Percentiles rank a stretch among this genome's conserved stretches.
These are phyloP conservation scores for Drosophila pseudotakahashii DNA, from an alignment of 2,888 invertebrate species.

Conservation along the genomic window DNA sequence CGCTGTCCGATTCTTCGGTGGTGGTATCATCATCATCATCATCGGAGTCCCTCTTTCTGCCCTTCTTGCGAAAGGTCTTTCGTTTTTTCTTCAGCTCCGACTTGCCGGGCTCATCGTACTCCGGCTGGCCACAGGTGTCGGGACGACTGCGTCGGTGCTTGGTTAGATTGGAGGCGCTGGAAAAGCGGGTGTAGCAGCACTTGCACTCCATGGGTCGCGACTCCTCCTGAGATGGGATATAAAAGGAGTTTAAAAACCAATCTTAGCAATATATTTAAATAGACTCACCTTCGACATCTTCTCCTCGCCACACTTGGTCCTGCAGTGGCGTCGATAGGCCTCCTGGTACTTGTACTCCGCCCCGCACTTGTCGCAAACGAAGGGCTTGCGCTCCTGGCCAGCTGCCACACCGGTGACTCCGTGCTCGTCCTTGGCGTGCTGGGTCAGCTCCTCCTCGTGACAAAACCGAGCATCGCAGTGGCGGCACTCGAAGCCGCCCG, in stretches of 20 bases:
- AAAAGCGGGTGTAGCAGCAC: slow-evolving; percentile 85
- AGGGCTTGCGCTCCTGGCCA: slow-evolving; percentile 81
- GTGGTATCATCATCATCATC: slow-evolving; percentile 43
- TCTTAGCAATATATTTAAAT: slow-evolving; percentile 50
- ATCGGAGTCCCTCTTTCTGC: slow-evolving; percentile 50
- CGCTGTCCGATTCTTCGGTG: slow-evolving; percentile 48
- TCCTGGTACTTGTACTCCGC: slow-evolving; percentile 84
- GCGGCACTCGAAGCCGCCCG: slow-evolving; percentile 83
- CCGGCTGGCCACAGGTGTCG: slow-evolving; percentile 83
- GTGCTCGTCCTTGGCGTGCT: slow-evolving; percentile 77
- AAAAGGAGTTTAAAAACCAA: neutral
- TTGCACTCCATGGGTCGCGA: slow-evolving; percentile 83
- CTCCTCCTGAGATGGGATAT: slow-evolving; percentile 19
- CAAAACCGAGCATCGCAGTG: slow-evolving; percentile 81
- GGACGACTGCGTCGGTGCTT: slow-evolving; percentile 85
- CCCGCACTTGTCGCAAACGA: slow-evolving; percentile 84
- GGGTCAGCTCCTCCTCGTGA: slow-evolving; percentile 77
- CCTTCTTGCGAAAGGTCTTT: slow-evolving; percentile 20
- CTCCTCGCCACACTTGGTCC: slow-evolving; percentile 84
- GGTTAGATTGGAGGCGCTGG: slow-evolving; percentile 85
- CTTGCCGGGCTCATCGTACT: slow-evolving; percentile 66
- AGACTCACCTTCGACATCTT: slow-evolving; percentile 77
- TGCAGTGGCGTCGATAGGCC: slow-evolving; percentile 80
- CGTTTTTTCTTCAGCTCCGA: slow-evolving; percentile 51
- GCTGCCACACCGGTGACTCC: slow-evolving; percentile 81